Conservation (phyloP, 2,113 vertebrate genomes). For the Microcebus murinus region DNA sequence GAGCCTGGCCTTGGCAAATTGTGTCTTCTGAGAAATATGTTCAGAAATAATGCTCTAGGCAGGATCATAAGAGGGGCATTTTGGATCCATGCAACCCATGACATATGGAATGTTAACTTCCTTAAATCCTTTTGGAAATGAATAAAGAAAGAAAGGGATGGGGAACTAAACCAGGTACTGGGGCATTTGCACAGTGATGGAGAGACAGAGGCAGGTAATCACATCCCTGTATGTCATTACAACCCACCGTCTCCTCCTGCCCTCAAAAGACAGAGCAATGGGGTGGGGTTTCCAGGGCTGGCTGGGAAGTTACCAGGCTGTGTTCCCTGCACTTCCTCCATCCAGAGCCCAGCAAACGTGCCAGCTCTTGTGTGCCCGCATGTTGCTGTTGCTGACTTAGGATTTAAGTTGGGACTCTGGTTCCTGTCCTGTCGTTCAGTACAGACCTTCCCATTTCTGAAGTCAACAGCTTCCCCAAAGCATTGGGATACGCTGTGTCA, state of each 20-base stretch:
- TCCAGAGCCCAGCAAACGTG: neutral
- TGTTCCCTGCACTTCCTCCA: accelerated
- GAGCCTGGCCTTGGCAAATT: neutral
- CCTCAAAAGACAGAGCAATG: too few species aligned
- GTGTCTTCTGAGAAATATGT: slow-evolving; percentile 27
- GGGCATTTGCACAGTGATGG: neutral
- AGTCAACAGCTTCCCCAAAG: slow-evolving; percentile 28
- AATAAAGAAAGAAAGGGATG: neutral
- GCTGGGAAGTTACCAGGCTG: neutral
- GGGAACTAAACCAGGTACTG: neutral
- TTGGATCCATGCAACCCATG: neutral
- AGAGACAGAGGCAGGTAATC: neutral
- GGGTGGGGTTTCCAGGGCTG: neutral
- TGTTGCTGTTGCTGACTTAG: neutral
- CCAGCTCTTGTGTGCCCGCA: neutral
- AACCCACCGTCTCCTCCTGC: neutral
- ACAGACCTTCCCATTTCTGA: slow-evolving; percentile 53
- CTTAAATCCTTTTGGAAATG: slow-evolving; percentile 4
- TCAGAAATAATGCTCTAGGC: neutral
- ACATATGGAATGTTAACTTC: neutral
- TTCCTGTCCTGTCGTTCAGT: neutral
- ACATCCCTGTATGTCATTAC: neutral
- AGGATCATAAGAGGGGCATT: neutral
- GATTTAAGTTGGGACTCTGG: neutral
- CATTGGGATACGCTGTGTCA: neutral